Percentiles rank a stretch among this genome's conserved stretches.
Conservation (phyloP, 2,888 invertebrate genomes). For the Julus scanicus region DNA sequence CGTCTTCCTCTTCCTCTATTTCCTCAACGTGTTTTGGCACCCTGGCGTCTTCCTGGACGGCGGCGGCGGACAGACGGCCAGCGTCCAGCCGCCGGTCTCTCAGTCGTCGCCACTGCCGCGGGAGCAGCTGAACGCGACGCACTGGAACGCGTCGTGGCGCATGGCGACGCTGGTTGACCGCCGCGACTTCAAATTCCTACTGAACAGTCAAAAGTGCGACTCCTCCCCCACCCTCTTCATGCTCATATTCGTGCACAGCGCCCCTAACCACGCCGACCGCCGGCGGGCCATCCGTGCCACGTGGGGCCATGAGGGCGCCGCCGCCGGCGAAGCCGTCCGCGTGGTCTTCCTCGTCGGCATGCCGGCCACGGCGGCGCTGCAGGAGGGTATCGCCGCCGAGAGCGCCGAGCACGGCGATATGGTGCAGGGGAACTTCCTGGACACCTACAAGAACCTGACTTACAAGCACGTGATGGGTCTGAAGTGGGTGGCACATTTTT, state of each 20-base stretch:
- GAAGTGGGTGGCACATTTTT: conserved; percentile 66
- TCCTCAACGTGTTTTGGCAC: conserved; percentile 53
- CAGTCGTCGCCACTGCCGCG: not conserved
- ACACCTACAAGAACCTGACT: conserved; percentile 67
- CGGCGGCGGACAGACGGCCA: not conserved
- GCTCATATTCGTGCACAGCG: conserved; percentile 57
- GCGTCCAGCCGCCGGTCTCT: not conserved
- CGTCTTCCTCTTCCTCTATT: conserved; percentile 51
- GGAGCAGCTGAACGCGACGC: conserved; percentile 46
- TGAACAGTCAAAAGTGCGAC: conserved; percentile 49
- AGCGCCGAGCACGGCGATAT: conserved; percentile 59
- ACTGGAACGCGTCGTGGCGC: conserved; percentile 44
- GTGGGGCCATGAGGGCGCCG: conserved; percentile 55
- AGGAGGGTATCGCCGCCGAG: conserved; percentile 59
- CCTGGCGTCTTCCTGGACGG: not conserved
- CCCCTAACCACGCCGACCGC: conserved; percentile 50
- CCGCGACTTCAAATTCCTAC: conserved; percentile 55
- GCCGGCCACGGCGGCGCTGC: conserved; percentile 57
- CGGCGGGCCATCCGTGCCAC: conserved; percentile 56
- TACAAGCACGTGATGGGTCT: conserved; percentile 67
- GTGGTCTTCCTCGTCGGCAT: conserved; percentile 61
- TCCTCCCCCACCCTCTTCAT: conserved; percentile 38
- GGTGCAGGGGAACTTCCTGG: conserved; percentile 64
- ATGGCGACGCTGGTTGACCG: conserved; percentile 53
- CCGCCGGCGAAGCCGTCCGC: conserved; percentile 33